Evolutionary conservation across 2,888 invertebrate species (phyloP), one percentile per base, ranked within the genome.

Genomic region (Andrena dorsata): DNA sequence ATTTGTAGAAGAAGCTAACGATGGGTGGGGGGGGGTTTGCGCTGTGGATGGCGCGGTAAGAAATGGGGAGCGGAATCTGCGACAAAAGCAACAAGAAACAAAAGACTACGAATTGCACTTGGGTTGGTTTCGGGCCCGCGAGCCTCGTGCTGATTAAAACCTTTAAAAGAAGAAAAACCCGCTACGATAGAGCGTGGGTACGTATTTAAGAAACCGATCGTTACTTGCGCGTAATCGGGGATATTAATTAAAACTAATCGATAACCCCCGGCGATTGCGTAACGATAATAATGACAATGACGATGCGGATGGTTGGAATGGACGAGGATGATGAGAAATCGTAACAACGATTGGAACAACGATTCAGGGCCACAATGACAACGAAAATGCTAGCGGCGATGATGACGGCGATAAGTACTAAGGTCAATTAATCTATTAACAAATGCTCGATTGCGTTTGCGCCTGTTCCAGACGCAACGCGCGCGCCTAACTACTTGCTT

Each of bases 381-480:
- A 77, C 76, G 74, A 76, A 58, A 68, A 78, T 83, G 80, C 68
- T 58, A 79, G 60, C 72, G 56, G 10, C 56, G 68, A 77, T 51
- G 78, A 79, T 76, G 83, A 84, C 64, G 64, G 69, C 75, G 78
- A 79, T 82, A 82, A 82, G 81, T 82, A 81, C 82, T 72, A 84
- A 41, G 71, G 65, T 84, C 68, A 71, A 77, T 79, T 68, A 86
- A 84, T 60, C 81, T 73, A 78, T 72, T 73, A 80, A 80, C 80
- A 81, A 89, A 84, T 68, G 82, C 69, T 64, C 82, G 85, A 82
- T 75, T 10, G 20, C 49, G 65, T 51, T 49, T 70, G 65, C 75
- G 64, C 23, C 58, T 41, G 60, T 53, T 53, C 30, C 76, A 76
- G 51, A 16, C 32, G 23, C 64, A 47, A 47, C 72, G 8, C 71